These are phyloP conservation scores for Gonioctena quinquepunctata DNA, from an alignment of 1,140 invertebrate species.

Conservation along the genomic window DNA sequence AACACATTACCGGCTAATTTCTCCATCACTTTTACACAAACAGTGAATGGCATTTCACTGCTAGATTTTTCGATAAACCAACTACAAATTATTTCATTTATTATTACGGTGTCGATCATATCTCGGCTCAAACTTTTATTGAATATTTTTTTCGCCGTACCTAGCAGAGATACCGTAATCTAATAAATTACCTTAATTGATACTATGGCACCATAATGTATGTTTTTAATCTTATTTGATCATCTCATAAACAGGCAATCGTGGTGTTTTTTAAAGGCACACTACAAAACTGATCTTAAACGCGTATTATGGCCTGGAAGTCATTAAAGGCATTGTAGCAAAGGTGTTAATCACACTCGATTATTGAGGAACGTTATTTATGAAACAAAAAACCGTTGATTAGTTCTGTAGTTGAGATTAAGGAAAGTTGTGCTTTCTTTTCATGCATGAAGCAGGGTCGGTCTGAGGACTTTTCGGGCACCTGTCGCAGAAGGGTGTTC, in stretches of 20 bases:
- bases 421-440: background rate
- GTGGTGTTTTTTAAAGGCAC: background rate
- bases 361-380: slow-evolving; percentile 8
- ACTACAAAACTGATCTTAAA: background rate
- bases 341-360: slow-evolving; percentile 11
- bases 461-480: no score
- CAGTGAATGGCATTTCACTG: slow-evolving; percentile 9
- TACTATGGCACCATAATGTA: slow-evolving; percentile 6
- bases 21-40: background rate
- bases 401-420: background rate
- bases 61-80: slow-evolving; percentile 15
- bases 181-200: slow-evolving; percentile 15
- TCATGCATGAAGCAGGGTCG: no score
- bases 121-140: slow-evolving; percentile 8
- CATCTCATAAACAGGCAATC: slow-evolving; percentile 1
- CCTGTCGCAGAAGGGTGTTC: no score
- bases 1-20: background rate
- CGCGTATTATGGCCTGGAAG: slow-evolving; percentile 1
- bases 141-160: slow-evolving; percentile 15
- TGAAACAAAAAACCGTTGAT: slow-evolving; percentile 4
- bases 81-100: slow-evolving; percentile 15
- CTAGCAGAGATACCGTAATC: slow-evolving; percentile 1
- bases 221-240: slow-evolving; percentile 9
- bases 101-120: slow-evolving; percentile 3
- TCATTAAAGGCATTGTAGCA: slow-evolving; percentile 1